Base-by-base conservation (phyloP, 2,113 vertebrate species). In the Arothron firmamentum region DNA sequence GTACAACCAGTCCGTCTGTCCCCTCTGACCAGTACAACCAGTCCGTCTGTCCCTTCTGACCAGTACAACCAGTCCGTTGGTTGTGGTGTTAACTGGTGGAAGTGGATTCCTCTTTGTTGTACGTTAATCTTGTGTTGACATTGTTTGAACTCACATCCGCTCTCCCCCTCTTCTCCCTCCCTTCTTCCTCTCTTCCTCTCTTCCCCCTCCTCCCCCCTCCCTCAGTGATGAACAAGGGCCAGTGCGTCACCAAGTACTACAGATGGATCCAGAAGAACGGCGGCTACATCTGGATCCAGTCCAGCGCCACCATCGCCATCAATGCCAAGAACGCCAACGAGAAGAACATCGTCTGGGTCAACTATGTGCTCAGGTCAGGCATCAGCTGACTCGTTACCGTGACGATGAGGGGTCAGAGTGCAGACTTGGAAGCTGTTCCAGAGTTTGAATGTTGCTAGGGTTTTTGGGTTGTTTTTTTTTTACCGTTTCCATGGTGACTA, bases 251-350 rank as follows among this genome's bases (percentile, higher is more conserved):
- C 0, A 98, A 98, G 84, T 99, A 99, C 85, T 98, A 98, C 78
- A 94, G 97, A 10, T 99, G 96, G 96, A 97, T 99, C 91, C 97
- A 98, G 92, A 98, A 98, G 89, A 98, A 94, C 0, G 89, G 93
- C 52, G 97, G 97, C 19, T 99, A 98, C 78, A 96, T 99, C 83
- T 99, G 97, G 97, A 97, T 99, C 89, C 97, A 99, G 90, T 99
- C 97, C 72, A 93, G 96, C 28, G 97, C 97, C 83, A 99, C 97
- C 81, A 95, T 98, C 61, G 92, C 96, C 69, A 90, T 99, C 81
- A 99, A 99, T 19, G 92, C 94, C 89, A 99, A 98, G 93, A 98
- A 98, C 3, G 92, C 92, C 72, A 96, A 90, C 31, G 97, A 98
- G 81, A 97, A 98, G 90, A 98, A 98, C 74, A 89, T 99, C 86